Evolutionary conservation across 2,888 invertebrate genomes (phyloP), one percentile per base, ranked within the genome.

Genomic region (Stenodema calcarata): DNA sequence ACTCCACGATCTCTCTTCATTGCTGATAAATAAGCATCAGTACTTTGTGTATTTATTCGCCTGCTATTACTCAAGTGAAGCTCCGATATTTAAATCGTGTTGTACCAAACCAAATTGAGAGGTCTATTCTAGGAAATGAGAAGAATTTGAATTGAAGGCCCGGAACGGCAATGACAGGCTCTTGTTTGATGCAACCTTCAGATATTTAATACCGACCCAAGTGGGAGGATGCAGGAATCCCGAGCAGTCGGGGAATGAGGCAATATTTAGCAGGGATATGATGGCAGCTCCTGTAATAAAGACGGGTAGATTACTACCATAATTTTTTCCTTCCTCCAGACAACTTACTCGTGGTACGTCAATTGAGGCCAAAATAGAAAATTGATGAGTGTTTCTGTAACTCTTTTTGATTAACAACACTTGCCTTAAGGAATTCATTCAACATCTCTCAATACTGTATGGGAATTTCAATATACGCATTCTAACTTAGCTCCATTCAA

Each of bases 201-300:
- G 35, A 80, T 54, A 80, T 80, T 80, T 80, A 80, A 80, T 80
- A 80, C 80, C 54, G 78, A 41, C 44, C 35, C 73, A 4, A 27
- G 27, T 30, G 35, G 73, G 35, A n/a, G n/a, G 30, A 11, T 6
- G 7, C 11, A 16, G 80, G 80, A 80, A 80, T 80, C n/a, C 80
- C 16, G n/a, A n/a, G 80, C 27, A 80, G 80, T 50, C 80, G 30
- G 50, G 54, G 80, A 80, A 80, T 80, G 80, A 35, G 80, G 80
- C 80, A 80, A 80, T 80, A 80, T 80, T 80, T 80, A 80, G 80
- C 80, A 42, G 50, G 54, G 80, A 54, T 42, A 79, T 47, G 44
- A 79, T 27, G 47, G 79, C 27, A 4, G 35, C 23, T 18, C 54
- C 7, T 28, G 79, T 80, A 50, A 80, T 80, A 54, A 80, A 80